Evolutionary conservation across 2,888 invertebrate species (phyloP).

Genomic region (Hyppa rectilinea): DNA sequence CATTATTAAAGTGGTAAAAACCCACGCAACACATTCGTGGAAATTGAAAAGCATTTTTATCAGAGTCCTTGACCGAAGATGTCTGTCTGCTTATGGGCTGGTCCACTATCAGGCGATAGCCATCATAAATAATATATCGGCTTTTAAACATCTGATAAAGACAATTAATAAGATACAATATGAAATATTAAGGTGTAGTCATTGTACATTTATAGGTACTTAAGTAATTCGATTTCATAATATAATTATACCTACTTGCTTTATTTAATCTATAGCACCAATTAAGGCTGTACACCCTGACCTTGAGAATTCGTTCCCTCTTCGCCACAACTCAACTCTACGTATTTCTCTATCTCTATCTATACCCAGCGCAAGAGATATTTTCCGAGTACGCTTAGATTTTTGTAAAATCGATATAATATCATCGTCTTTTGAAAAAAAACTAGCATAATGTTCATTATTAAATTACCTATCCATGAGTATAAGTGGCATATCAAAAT

Average conservation of each 20-base stretch:
- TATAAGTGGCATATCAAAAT: too few relatives aligned
- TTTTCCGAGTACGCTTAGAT: too few relatives aligned
- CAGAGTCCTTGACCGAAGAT: slow-evolving; percentile 9
- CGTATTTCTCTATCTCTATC: too few relatives aligned
- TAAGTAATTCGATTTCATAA: not conserved
- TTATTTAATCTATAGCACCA: slow-evolving; percentile 1
- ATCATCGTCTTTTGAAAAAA: too few relatives aligned
- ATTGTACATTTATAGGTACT: not conserved
- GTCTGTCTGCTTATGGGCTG: slow-evolving; percentile 27
- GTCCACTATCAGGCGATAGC: slow-evolving; percentile 26
- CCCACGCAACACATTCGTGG: slow-evolving; percentile 1
- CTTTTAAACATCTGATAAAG: slow-evolving; percentile 30
- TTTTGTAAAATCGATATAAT: too few relatives aligned
- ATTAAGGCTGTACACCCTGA: too few relatives aligned
- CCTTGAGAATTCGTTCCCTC: too few relatives aligned
- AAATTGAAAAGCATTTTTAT: slow-evolving; percentile 23
- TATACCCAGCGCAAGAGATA: too few relatives aligned
- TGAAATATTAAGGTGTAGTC: not conserved
- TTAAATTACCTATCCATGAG: too few relatives aligned
- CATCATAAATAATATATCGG: slow-evolving; percentile 15
- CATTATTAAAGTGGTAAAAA: slow-evolving; percentile 16
- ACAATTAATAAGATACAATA: slow-evolving; percentile 5
- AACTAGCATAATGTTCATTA: too few relatives aligned
- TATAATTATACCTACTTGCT: not conserved
- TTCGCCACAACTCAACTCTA: too few relatives aligned